Base-by-base conservation (phyloP, 1,140 invertebrate genomes). In the Hermetia illucens region DNA sequence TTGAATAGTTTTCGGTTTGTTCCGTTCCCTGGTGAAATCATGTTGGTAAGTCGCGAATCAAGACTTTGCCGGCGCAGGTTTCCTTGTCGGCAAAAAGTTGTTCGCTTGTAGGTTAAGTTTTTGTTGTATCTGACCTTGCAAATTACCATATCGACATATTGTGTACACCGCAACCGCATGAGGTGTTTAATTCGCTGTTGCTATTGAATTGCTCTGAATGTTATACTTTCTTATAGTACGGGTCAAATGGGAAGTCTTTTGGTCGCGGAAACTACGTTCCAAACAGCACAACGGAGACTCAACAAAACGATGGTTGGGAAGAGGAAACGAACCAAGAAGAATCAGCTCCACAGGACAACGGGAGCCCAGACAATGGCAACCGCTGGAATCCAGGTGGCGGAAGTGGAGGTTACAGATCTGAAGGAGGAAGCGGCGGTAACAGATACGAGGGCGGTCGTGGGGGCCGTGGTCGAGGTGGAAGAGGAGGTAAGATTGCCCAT, bases 391-490 rank as follows among this genome's bases (percentile, higher is more conserved):
- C 24, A 13, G 24, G 13, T 27, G 24, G 24, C 8, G 24, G 8
- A 27, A 27, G n/a, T n/a, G n/a, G n/a, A 8, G 24, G 13, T 27
- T 9, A 27, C 24, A 27, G 13, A 9, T 27, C 24, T 27, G 24
- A 27, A 27, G 13, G 8, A 27, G 24, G 8, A 9, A 9, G 8
- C 24, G 24, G 13, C 8, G 13, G 24, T 9, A 27, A 27, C 24
- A 13, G 24, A 8, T 27, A 27, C 13, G 24, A 13, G 8, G 24
- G 24, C 13, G 13, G 55, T 0, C 34, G 58, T 2, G 50, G 58
- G 0, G 56, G 59, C 0, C 40, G 59, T 2, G 52, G 59, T 1
- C 50, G 53, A 15, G 8, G 39, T 34, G 39, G 34, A 17, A 47
- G 51, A 3, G 39, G 41, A 2, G 37, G 50, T 17, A 27, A 27